Conservation (phyloP, 23 tunicate genomes). For the Oikopleura vanhoeffeni region DNA sequence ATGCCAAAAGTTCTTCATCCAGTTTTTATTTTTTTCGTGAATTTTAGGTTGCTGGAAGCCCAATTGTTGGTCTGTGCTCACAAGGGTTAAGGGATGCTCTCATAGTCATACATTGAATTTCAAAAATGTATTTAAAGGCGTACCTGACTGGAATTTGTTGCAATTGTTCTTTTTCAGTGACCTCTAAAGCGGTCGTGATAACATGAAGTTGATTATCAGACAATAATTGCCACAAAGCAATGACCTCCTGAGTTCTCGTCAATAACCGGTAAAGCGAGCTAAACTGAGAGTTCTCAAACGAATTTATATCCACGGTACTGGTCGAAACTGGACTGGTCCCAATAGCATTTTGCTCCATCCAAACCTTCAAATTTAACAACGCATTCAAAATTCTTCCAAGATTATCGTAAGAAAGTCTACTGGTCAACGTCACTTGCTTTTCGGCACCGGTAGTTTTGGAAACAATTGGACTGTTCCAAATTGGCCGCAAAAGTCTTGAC, state of each 20-base stretch:
- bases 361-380: neutral
- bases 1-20: no score
- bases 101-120: neutral
- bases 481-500: constrained; percentile 48
- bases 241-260: constrained; percentile 38
- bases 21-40: no score
- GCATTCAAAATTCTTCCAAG: neutral
- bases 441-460: neutral
- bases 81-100: neutral
- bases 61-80: neutral
- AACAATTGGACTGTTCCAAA: constrained; percentile 32
- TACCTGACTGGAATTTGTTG: neutral
- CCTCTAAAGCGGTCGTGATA: constrained; percentile 27
- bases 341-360: neutral
- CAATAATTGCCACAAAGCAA: constrained; percentile 56
- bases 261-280: constrained; percentile 23
- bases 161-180: constrained; percentile 16
- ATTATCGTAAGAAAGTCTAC: neutral
- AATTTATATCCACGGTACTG: constrained; percentile 27
- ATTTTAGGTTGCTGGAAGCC: no score
- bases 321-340: neutral
- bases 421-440: neutral
- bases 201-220: constrained; percentile 58
- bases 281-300: constrained; percentile 27
- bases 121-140: no score